Evolutionary conservation across 2,797 vertebrate species (phyloP), one percentile per base, ranked within the genome.

Genomic region (Pitangus sulphuratus): DNA sequence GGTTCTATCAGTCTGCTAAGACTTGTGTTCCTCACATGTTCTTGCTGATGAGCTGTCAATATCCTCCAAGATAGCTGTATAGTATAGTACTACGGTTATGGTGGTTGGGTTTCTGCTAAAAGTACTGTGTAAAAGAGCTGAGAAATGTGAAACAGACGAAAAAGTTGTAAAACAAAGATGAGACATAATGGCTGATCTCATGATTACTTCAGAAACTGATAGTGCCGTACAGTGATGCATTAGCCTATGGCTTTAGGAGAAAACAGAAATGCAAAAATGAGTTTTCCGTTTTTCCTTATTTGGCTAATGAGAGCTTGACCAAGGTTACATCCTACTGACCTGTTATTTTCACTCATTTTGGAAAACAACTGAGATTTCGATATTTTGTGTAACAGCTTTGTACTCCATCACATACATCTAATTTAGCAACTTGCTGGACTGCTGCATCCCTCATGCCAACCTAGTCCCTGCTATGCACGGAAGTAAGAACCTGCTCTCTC

Each of bases 101-200:
- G 81, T 89, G 89, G 84, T 94, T 66, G 82, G 70, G 47, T 79
- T 93, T 90, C 54, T 93, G 40, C 72, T 90, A 51, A 85, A 93
- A 80, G 62, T 58, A 60, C 56, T 0, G 0, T 25, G 74, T 74
- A 77, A 89, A 92, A 87, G 62, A 90, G 66, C 35, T 1, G 2
- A 89, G 66, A 91, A 97, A 97, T 92, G 44, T 62, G 75, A 93
- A 97, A 92, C 94, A 94, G 81, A 84, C 95, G 62, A 94, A 89
- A 47, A 90, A 72, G 58, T n/a, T 89, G 54, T 84, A 89, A 87
- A 92, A 62, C 78, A 66, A 61, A 79, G 42, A 84, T 60, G 66
- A 90, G 62, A 56, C 82, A 66, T 79, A 82, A 80, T 58, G 51
- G 39, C 66, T 92, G 91, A 93, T 92, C 51, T 93, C 68, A 89